These are phyloP conservation scores for Cynocephalus volans DNA, from an alignment of 2,113 vertebrate genomes.

Conservation along the genomic window DNA sequence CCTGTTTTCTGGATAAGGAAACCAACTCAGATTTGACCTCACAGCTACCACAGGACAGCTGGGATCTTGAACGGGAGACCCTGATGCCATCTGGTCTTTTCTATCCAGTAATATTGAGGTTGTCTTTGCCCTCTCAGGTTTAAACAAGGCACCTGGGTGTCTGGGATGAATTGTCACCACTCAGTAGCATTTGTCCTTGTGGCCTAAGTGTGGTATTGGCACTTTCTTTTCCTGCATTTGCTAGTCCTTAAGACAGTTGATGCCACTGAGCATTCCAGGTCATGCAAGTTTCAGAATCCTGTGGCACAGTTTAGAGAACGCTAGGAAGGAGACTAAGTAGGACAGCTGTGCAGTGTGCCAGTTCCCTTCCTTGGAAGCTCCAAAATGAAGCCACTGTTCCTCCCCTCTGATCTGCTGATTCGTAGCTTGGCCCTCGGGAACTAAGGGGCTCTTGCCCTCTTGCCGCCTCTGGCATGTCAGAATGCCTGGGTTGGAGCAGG, in stretches of 20 bases:
- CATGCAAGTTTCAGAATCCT: background rate
- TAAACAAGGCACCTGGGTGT: background rate
- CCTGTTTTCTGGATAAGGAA: background rate
- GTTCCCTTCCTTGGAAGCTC: background rate
- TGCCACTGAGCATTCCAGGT: background rate
- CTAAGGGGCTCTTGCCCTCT: too few relatives aligned
- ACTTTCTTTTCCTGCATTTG: background rate
- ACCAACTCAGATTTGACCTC: background rate
- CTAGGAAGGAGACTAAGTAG: slow-evolving; percentile 33
- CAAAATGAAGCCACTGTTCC: background rate
- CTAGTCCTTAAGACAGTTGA: background rate
- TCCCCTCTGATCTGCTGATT: background rate
- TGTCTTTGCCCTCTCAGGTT: background rate
- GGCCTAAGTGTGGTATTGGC: background rate
- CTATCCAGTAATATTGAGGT: background rate
- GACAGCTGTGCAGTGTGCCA: background rate
- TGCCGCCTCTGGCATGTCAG: background rate
- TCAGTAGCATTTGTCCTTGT: background rate
- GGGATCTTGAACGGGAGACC: background rate
- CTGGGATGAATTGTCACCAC: background rate
- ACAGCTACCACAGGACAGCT: background rate
- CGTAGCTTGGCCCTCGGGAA: background rate
- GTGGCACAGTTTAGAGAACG: background rate
- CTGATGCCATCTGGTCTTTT: background rate
- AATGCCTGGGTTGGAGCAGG: background rate